Evolutionary conservation across 2,888 invertebrate species (phyloP), one percentile per base, ranked within the genome.

Genomic region (Eubasilissa splendida): DNA sequence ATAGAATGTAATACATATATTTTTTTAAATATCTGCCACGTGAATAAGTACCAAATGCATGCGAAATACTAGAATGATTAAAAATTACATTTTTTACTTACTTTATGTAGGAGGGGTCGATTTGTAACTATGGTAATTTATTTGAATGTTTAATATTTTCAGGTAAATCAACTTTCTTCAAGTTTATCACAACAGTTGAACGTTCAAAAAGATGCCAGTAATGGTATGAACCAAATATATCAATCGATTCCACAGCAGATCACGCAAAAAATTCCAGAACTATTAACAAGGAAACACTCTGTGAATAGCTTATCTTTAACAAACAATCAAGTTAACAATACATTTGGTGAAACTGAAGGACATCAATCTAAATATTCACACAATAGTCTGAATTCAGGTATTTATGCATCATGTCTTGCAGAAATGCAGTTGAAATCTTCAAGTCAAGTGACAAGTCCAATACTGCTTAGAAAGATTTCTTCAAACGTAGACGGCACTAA

Each of bases 401-500:
- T 81, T 10, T 81, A 81, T n/a, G 73, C 81, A 66, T 75, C 81
- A 14, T 81, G 81, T 52, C 54, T 81, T 0, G 81, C 78, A 54
- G 81, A 81, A 77, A 68, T 77, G 68, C 78, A 77, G 63, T 52
- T 63, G 14, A 80, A 80, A 73, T 73, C 33, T 33, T 42, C 74
- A 54, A 78, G 68, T 65, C 82, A 82, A 79, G 76, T 66, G 14
- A 65, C 79, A 14, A 80, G 79, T 77, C 83, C 83, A 31, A 33
- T 76, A 50, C 54, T 76, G 50, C 42, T 79, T 5, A 79, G 77
- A 50, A 81, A 79, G 66, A 31, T 59, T 11, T 42, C 75, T 56
- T 70, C 22, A 59, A 76, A 56, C 31, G 56, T 14, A 5, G 75
- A 74, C 42, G 68, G 65, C 54, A 68, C 65, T 7, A 73, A 79